A percentile compares a stretch with the other conserved stretches of the same genome.
These are phyloP conservation scores for Pentalonia nigronervosa DNA, from an alignment of 1,140 invertebrate species.

Conservation along the genomic window DNA sequence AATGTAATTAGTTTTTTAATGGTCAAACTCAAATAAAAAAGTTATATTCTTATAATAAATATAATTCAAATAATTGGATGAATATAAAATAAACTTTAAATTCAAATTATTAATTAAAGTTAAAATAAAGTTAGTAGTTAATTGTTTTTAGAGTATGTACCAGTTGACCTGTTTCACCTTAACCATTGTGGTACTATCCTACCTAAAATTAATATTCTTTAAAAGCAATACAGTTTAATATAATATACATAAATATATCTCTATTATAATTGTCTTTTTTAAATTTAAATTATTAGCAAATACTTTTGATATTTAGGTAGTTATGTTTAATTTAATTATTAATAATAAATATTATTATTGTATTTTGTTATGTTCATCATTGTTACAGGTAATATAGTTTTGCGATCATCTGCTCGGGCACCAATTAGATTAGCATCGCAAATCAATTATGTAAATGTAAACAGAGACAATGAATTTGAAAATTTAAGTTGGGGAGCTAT, in stretches of 20 bases:
- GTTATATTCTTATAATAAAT: neutral
- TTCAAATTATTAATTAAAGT: neutral
- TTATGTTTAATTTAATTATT: neutral
- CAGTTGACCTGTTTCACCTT: neutral
- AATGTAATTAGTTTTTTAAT: neutral
- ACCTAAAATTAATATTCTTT: neutral
- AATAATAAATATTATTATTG: neutral
- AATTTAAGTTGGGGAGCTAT: conserved; percentile 32
- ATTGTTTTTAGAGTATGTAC: neutral
- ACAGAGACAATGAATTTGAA: conserved; percentile 49
- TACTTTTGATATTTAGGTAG: no score
- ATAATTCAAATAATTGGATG: neutral
- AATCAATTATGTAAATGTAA: conserved; percentile 42
- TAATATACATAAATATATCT: neutral
- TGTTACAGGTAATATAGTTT: conserved; percentile 46
- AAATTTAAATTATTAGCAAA: neutral
- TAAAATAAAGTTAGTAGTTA: neutral
- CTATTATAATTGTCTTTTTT: neutral
- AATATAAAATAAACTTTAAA: neutral
- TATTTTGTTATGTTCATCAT: neutral
- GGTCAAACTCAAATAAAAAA: neutral
- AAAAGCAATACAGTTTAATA: neutral
- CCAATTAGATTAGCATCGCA: neutral
- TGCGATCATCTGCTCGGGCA: conserved; percentile 39
- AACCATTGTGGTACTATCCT: neutral